phyloP scores from a whole-genome alignment of 2,113 vertebrate species.

The Grammomys surdaster region DNA sequence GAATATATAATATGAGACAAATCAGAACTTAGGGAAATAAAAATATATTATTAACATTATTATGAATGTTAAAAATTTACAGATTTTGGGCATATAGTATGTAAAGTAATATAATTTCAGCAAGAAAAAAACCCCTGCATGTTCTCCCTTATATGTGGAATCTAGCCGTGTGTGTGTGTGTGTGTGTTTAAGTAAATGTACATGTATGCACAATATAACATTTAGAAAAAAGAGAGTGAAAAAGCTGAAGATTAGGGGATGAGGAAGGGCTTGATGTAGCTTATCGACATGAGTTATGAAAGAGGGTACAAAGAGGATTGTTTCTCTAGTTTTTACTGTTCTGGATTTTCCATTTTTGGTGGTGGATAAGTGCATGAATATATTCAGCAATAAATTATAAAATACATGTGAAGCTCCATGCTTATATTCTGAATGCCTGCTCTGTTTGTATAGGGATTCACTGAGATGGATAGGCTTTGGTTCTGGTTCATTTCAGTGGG shows the following conservation, averaged over 20 bases:
- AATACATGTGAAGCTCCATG: not conserved
- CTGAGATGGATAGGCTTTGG: not conserved
- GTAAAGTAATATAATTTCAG: not conserved
- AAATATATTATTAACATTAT: constrained; percentile 9
- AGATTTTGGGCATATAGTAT: not conserved
- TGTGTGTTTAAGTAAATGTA: not conserved
- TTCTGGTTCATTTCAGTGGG: not conserved
- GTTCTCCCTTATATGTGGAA: not conserved
- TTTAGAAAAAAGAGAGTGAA: not conserved
- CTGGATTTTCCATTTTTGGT: not conserved
- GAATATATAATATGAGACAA: not conserved
- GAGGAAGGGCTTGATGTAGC: not conserved
- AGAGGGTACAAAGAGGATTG: not conserved
- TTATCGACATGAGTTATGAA: not conserved
- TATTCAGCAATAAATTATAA: not conserved
- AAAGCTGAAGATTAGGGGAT: too few species aligned
- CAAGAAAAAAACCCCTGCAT: not conserved
- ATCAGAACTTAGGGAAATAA: not conserved
- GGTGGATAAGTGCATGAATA: too few species aligned
- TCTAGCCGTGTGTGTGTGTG: not conserved
- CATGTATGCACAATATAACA: not conserved
- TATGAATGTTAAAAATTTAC: not conserved
- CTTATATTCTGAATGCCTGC: not conserved
- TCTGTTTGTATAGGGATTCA: not conserved
- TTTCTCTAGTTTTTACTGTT: not conserved